Evolutionary conservation across 2,888 invertebrate genomes (phyloP), one percentile per base, ranked within the genome.

Genomic region (Melipona bicolor): DNA sequence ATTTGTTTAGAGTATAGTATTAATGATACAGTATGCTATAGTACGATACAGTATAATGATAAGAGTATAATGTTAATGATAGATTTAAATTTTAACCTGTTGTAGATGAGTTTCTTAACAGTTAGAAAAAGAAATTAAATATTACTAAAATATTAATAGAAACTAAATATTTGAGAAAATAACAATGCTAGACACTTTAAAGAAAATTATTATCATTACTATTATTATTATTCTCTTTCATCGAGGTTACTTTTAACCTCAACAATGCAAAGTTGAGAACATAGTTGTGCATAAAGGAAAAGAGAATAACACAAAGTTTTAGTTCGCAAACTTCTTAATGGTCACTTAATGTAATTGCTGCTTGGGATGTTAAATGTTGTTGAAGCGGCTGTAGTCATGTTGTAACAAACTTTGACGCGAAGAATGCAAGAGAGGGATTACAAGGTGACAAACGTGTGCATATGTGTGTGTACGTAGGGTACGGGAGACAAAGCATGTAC

Each of bases 401-500:
- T 21, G 50, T 5, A 52, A 21, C 49, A 24, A 72, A 72, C 49
- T 56, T 43, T 59, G 27, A 52, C 50, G 6, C 32, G 52, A 71
- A 56, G 62, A 50, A 24, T 27, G 49, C 36, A 64, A 27, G 64
- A 36, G 21, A 61, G 59, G n/a, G 67, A 59, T 76, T 69, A 61
- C 59, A 27, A 13, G 15, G 50, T 19, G 69, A 69, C 69, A 59
- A 13, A 49, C 17, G 24, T 24, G 74, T 69, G 24, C 43, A 59
- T 69, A 32, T 56, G 59, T 24, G 27, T 56, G 50, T 32, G 9
- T 49, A 69, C n/a, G 49, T 50, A 59, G 15, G 49, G 43, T n/a
- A 59, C 24, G 59, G 24, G 59, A 32, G 27, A 59, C 65, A 75
- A 68, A 59, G 56, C 49, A 65, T 54, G 69, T 61, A 76, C 59